Evolutionary conservation across 2,888 invertebrate genomes (phyloP), one percentile per base, ranked within the genome.

Genomic region (Galeruca laticollis): DNA sequence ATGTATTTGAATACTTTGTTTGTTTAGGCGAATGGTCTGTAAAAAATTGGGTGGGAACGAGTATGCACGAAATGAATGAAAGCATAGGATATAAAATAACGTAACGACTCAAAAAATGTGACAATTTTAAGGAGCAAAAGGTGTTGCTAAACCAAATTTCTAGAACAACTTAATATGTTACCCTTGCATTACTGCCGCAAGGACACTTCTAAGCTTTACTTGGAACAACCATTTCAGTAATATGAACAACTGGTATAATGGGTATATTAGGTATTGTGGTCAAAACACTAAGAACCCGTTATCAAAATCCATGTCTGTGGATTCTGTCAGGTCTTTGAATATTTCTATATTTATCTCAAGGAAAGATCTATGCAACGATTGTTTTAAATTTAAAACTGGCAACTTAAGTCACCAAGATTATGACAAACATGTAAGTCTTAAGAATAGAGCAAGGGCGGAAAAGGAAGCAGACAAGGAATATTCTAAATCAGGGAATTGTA

Each of bases 171-270:
- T 21, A 60, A 60, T 20, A 60, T 37, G 37, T 20, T 60, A 2
- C 60, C 43, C 20, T 35, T 40, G 15, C 60, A 60, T 60, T 60
- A 60, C 47, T 60, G 60, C 21, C 60, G 60, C 13, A 60, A 60
- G 47, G 33, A 47, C 21, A 60, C 60, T n/a, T n/a, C 8, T 35
- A 35, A 10, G 10, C 35, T 35, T 10, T 35, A 60, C 26, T 20
- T 59, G 33, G 35, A 33, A 15, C 57, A 57, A 33, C 13, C 13
- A 3, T 57, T 57, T 31, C 56, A 56, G 33, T n/a, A n/a, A n/a
- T n/a, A n/a, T n/a, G n/a, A n/a, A n/a, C n/a, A n/a, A n/a, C n/a
- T n/a, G n/a, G n/a, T n/a, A n/a, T n/a, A n/a, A n/a, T n/a, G n/a
- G n/a, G n/a, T n/a, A n/a, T n/a, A n/a, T n/a, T n/a, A n/a, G n/a